Evolutionary conservation across 2,797 vertebrate genomes (phyloP), one percentile per base, ranked within the genome.

Genomic region (Kryptolebias ocellatus): DNA sequence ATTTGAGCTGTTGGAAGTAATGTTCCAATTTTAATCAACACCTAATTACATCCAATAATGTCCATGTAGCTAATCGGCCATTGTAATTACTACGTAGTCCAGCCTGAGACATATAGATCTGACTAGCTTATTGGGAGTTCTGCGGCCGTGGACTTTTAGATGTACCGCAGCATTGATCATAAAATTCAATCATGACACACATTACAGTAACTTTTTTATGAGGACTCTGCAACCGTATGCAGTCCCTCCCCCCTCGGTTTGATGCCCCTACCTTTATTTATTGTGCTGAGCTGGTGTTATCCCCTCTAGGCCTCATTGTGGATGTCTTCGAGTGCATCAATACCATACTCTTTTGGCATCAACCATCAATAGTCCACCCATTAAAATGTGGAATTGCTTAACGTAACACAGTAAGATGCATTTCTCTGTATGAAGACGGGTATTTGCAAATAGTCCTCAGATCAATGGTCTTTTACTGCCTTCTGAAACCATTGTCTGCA

Each of bases 371-470:
- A 92, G 84, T 74, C 75, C 74, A 18, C 81, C 89, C 88, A 91
- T 92, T 92, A 92, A 92, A 90, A 89, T 85, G 86, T 90, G 89
- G 84, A 87, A 92, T 89, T 80, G 88, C 90, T 90, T 80, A 87
- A 92, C 80, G 76, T 85, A 82, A 88, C 88, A 61, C 90, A 82
- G 88, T 74, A 61, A 89, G 91, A 90, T 88, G 85, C 90, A 87
- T 91, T 90, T 81, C 77, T 84, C 80, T 34, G 80, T 74, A 65
- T 74, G 82, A 77, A 78, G 85, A 82, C 64, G 77, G 72, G 79
- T 84, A 76, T 89, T 90, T 89, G 86, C 89, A 87, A 86, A 89
- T 84, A 81, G 83, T 74, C 84, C 81, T 79, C 83, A 77, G 89
- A 93, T 93, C 91, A 84, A 93, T 93, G 91, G 29, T 79, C 88